These are phyloP conservation scores for Drosophila watanabei DNA, from an alignment of 1,140 invertebrate species.

Conservation along the genomic window DNA sequence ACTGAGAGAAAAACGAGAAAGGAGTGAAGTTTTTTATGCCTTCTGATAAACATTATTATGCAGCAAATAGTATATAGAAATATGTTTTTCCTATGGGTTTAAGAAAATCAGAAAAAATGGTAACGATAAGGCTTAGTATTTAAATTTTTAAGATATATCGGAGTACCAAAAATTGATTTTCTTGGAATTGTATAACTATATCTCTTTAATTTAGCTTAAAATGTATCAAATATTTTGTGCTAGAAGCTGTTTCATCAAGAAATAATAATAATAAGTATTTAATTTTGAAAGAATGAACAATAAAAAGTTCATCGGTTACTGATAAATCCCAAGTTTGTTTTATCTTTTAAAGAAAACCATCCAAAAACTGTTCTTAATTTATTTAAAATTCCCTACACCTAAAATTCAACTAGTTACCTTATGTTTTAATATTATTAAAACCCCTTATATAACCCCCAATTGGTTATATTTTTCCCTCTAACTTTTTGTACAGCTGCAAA, in stretches of 20 bases:
- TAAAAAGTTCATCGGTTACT: no score
- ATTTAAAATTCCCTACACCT: background rate
- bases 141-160: no score
- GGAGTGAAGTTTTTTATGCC: background rate
- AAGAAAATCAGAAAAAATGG: background rate
- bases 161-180: no score
- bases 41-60: no score
- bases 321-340: background rate
- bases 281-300: no score
- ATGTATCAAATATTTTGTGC: background rate
- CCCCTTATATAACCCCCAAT: background rate
- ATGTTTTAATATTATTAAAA: background rate
- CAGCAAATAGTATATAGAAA: no score
- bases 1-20: slow-evolving; percentile 1
- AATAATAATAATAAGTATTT: no score
- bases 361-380: background rate
- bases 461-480: background rate
- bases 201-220: no score
- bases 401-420: background rate
- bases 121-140: background rate
- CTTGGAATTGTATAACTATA: no score
- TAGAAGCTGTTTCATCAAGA: no score
- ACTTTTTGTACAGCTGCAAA: slow-evolving; percentile 2
- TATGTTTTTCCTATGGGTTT: background rate
- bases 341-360: background rate